Conservation (phyloP, 2,888 invertebrate genomes). For the Andrena marginata region DNA sequence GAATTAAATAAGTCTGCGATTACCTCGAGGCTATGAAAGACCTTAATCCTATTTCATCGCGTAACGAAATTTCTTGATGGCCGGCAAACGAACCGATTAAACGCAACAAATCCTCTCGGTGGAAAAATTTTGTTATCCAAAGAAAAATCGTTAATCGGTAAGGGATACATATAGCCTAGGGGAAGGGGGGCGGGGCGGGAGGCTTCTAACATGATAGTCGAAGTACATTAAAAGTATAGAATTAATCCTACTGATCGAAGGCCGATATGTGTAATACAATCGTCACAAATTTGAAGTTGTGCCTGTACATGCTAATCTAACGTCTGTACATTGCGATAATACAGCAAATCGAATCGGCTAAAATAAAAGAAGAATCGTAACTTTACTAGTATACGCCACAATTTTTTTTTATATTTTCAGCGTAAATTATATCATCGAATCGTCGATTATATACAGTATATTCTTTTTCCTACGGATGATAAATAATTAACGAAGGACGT, state of each 20-base stretch:
- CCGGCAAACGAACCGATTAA: constrained; percentile 14
- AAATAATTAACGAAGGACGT: constrained; percentile 47
- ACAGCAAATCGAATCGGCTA: constrained; percentile 47
- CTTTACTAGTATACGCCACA: constrained; percentile 20
- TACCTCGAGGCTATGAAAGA: constrained; percentile 28
- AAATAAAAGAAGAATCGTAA: constrained; percentile 27
- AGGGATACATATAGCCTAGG: constrained; percentile 16
- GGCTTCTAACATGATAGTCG: constrained; percentile 38
- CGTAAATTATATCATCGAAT: constrained; percentile 39
- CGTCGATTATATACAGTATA: constrained; percentile 55
- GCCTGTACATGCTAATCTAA: constrained; percentile 51
- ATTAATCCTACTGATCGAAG: constrained; percentile 61
- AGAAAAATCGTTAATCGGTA: constrained; percentile 16
- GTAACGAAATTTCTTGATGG: constrained; percentile 9
- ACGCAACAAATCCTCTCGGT: background rate
- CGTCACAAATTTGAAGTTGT: constrained; percentile 52
- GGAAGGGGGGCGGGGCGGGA: background rate
- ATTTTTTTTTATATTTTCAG: background rate
- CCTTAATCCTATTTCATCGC: constrained; percentile 17
- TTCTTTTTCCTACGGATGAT: constrained; percentile 26
- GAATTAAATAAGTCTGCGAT: constrained; percentile 54
- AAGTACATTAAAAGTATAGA: constrained; percentile 52
- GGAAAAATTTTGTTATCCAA: constrained; percentile 23
- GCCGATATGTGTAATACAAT: constrained; percentile 65
- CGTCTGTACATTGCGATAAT: constrained; percentile 56